phyloP scores from a whole-genome alignment of 2,888 invertebrate species.

The Parapristionchus giblindavisi region DNA sequence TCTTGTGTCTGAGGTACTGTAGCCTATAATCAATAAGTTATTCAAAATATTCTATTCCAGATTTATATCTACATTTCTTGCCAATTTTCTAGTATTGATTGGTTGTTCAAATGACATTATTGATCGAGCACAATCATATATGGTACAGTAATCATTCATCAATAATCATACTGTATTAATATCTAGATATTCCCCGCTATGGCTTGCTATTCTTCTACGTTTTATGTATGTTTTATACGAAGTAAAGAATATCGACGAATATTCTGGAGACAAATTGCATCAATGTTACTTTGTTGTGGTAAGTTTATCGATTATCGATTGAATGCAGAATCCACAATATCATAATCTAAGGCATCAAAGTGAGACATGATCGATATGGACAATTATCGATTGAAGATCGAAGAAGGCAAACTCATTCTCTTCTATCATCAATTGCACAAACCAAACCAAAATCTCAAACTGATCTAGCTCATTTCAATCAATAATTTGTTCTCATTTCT shows the following conservation, averaged over 20 bases:
- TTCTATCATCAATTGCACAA: neutral
- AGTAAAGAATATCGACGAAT: slow-evolving; percentile 24
- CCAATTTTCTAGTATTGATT: neutral
- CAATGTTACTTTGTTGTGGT: neutral
- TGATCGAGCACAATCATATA: slow-evolving; percentile 5
- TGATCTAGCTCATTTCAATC: too few species aligned
- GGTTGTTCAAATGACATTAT: neutral
- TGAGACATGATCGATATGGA: neutral
- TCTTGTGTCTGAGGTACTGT: too few species aligned
- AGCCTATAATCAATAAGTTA: neutral
- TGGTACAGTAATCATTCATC: neutral
- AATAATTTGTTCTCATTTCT: too few species aligned
- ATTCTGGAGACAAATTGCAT: slow-evolving; percentile 8
- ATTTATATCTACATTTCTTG: neutral
- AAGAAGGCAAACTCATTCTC: neutral
- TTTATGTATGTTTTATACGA: slow-evolving; percentile 10
- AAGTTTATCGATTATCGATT: too few species aligned
- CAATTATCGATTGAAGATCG: neutral
- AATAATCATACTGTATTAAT: neutral
- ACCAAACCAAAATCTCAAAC: too few species aligned
- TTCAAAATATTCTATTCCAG: neutral
- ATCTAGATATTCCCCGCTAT: neutral
- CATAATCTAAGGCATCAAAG: neutral
- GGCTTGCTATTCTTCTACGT: slow-evolving; percentile 5
- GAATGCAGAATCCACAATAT: too few species aligned